phyloP scores from a whole-genome alignment of 2,888 invertebrate genomes.

The Fragum whitleyi region DNA sequence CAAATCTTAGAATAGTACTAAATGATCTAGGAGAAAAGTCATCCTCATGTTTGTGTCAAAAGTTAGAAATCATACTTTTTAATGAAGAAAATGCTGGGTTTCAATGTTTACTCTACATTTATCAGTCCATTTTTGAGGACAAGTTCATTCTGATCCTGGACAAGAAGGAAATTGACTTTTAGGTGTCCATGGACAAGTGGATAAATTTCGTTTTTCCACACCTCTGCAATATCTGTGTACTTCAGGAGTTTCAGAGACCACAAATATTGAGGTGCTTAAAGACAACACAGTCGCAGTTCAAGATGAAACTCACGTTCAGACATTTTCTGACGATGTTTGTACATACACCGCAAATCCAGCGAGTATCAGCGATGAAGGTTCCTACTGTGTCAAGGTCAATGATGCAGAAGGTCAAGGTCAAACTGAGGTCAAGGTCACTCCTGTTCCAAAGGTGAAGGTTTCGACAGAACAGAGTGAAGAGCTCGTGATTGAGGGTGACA shows the following conservation, averaged over 20 bases:
- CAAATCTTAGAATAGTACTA: no score
- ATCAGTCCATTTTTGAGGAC: no score
- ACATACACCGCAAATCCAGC: background rate
- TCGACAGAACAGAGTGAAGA: slow-evolving; percentile 11
- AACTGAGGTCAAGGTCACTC: slow-evolving; percentile 18
- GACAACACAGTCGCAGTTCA: background rate
- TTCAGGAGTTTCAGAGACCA: background rate
- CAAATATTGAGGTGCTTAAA: background rate
- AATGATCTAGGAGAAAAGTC: no score
- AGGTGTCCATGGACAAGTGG: no score
- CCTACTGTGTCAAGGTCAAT: slow-evolving; percentile 19
- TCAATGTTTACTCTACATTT: no score
- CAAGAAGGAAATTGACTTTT: no score
- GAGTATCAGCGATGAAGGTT: background rate
- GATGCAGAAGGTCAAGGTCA: slow-evolving; percentile 4
- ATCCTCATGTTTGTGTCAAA: no score
- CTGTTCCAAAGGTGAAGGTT: slow-evolving; percentile 11
- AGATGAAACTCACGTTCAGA: slow-evolving; percentile 13
- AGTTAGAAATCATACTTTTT: no score
- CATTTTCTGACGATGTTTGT: background rate
- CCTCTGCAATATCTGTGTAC: no score
- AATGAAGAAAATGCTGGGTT: no score
- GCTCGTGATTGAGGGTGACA: slow-evolving; percentile 29
- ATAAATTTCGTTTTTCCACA: no score
- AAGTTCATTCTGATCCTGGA: no score